phyloP scores from a whole-genome alignment of 1,140 invertebrate species.

The Cyclina sinensis region DNA sequence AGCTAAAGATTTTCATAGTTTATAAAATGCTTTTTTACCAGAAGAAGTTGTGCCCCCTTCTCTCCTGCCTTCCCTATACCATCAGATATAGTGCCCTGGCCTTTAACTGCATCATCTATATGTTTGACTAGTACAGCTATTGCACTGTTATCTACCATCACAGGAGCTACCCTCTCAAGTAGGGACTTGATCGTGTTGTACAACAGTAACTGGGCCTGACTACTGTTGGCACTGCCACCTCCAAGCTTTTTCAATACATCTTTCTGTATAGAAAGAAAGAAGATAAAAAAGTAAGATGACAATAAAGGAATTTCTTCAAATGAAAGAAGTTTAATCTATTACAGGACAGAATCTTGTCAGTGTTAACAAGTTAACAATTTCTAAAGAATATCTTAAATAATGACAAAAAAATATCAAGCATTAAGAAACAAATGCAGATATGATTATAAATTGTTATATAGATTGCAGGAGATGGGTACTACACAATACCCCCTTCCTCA shows the following conservation, averaged over 20 bases:
- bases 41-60: slow-evolving; percentile 84
- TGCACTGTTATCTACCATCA: slow-evolving; percentile 97
- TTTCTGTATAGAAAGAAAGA: slow-evolving; percentile 85
- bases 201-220: slow-evolving; percentile 96
- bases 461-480: no score
- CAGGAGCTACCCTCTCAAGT: slow-evolving; percentile 96
- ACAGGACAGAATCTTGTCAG: no score
- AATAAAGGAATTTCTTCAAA: no score
- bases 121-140: slow-evolving; percentile 85
- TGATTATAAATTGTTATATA: no score
- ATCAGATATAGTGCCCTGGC: slow-evolving; percentile 76
- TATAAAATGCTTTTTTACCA: slow-evolving; percentile 93
- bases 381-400: no score
- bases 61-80: slow-evolving; percentile 78
- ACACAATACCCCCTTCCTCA: no score
- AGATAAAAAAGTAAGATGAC: no score
- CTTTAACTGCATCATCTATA: slow-evolving; percentile 83
- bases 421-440: no score
- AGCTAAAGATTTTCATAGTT: no score
- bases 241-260: slow-evolving; percentile 97
- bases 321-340: no score
- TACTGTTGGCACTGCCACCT: slow-evolving; percentile 87
- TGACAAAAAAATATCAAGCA: no score
- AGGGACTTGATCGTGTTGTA: slow-evolving; percentile 98
- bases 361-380: no score